Percentiles rank a stretch among this genome's conserved stretches.
These are phyloP conservation scores for Macropodus opercularis DNA, from an alignment of 2,797 vertebrate genomes.

Conservation along the genomic window DNA sequence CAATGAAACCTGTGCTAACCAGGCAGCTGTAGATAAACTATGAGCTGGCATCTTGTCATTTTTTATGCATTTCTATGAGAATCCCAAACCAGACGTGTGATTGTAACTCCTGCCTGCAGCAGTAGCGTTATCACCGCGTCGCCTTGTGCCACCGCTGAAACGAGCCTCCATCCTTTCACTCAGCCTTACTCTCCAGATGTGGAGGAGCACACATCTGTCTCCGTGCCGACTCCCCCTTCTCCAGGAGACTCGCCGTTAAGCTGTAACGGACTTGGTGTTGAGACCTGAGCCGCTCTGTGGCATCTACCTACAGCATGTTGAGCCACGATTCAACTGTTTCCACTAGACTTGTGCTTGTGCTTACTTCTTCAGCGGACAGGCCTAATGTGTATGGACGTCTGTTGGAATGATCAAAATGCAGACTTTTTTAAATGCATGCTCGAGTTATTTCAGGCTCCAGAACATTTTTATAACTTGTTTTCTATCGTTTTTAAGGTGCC, in stretches of 20 bases:
- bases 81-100: constrained; percentile 63
- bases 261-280: constrained; percentile 17
- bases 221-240: not conserved
- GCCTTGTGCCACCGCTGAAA: constrained; percentile 53
- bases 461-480: constrained; percentile 57
- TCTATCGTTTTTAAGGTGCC: constrained; percentile 71
- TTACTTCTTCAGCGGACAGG: constrained; percentile 9
- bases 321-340: constrained; percentile 30
- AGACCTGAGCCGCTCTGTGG: constrained; percentile 10
- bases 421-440: constrained; percentile 55
- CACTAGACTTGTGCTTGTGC: no score
- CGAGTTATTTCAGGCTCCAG: constrained; percentile 55
- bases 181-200: constrained; percentile 54
- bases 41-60: not conserved
- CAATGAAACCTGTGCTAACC: constrained; percentile 7
- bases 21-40: constrained; percentile 37
- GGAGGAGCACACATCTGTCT: constrained; percentile 29
- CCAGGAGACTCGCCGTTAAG: constrained; percentile 15
- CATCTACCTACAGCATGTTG: constrained; percentile 11
- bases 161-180: constrained; percentile 23
- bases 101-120: constrained; percentile 65
- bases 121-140: constrained; percentile 57
- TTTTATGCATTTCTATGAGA: constrained; percentile 12
- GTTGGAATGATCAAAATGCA: constrained; percentile 33
- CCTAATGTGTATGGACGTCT: constrained; percentile 17